phyloP scores from a whole-genome alignment of 2,888 invertebrate genomes.

The Mythimna albipuncta region DNA sequence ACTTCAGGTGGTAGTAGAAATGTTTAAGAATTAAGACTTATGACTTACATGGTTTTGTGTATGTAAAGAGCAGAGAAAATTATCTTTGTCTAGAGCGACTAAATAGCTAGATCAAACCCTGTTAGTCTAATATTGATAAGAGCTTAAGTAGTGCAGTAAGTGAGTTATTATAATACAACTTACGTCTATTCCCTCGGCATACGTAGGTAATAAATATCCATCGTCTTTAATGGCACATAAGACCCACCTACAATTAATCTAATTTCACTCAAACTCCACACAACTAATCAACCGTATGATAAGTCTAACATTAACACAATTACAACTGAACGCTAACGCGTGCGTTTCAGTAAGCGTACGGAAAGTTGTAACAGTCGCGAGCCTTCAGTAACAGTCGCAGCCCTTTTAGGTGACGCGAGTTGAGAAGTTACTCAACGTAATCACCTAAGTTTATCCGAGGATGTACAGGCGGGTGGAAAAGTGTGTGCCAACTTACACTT shows the following conservation, averaged over 20 bases:
- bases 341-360: conserved; percentile 25
- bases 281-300: conserved; percentile 15
- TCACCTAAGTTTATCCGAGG: conserved; percentile 40
- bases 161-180: neutral
- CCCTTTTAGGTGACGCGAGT: conserved; percentile 42
- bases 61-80: too few relatives aligned
- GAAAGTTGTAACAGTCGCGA: conserved; percentile 10
- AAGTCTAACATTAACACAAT: conserved; percentile 24
- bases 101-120: too few relatives aligned
- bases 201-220: neutral
- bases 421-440: conserved; percentile 49
- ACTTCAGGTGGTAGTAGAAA: too few relatives aligned
- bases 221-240: neutral
- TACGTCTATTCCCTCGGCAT: neutral
- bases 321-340: conserved; percentile 3
- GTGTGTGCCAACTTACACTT: neutral
- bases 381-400: conserved; percentile 13
- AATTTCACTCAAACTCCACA: conserved; percentile 16
- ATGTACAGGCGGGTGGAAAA: conserved; percentile 2
- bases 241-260: neutral
- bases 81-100: too few relatives aligned
- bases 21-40: too few relatives aligned
- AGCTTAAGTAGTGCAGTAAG: neutral
- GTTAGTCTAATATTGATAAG: too few relatives aligned
- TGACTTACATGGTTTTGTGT: too few relatives aligned